phyloP scores from a whole-genome alignment of 2,797 vertebrate species.

The Psittacula echo region DNA sequence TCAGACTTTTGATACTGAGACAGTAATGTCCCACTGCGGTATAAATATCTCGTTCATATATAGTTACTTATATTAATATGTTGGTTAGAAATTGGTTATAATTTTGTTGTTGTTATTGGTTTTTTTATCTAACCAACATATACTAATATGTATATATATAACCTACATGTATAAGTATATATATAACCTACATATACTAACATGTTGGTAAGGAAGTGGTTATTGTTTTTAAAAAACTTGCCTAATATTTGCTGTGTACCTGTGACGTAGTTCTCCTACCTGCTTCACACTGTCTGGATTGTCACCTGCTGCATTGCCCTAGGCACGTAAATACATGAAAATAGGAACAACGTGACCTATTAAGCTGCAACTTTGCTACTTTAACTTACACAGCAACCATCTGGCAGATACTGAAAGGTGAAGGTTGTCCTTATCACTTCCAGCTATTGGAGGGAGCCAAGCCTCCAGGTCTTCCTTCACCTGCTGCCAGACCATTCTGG shows the following conservation, averaged over 20 bases:
- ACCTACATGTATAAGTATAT: no score
- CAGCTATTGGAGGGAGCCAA: neutral
- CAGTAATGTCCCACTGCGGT: no score
- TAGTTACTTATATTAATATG: no score
- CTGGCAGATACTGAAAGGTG: neutral
- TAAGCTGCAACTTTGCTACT: neutral
- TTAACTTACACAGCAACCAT: neutral
- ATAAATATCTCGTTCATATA: no score
- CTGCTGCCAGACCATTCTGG: neutral
- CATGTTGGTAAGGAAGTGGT: neutral
- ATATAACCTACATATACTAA: neutral
- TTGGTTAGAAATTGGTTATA: no score
- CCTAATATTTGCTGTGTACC: neutral
- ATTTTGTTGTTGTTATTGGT: no score
- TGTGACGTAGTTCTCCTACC: neutral
- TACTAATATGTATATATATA: no score
- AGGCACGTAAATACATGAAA: neutral
- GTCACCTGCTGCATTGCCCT: neutral
- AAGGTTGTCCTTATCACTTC: neutral
- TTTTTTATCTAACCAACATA: no score
- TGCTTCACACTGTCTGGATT: neutral
- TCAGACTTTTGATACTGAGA: neutral
- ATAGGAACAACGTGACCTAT: neutral
- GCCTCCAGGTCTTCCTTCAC: neutral
- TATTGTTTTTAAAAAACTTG: neutral